Base-by-base conservation (phyloP, 2,113 vertebrate genomes). In the Chrysochloris asiatica region DNA sequence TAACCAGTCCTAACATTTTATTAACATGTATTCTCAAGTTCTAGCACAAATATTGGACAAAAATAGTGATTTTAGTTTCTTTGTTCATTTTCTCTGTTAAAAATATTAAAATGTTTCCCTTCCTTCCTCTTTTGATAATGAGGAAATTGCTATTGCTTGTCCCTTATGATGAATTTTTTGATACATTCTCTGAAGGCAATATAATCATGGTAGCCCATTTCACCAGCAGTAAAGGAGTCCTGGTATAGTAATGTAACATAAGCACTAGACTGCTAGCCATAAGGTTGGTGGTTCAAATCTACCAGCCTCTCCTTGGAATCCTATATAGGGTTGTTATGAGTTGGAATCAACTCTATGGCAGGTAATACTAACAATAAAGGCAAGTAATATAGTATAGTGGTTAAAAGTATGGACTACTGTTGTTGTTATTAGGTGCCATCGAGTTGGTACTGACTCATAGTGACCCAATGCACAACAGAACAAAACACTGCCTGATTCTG, bases 21-120 rank as follows among this genome's bases (percentile, higher is more conserved):
- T 77, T 72, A 83, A 73, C 17, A 24, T 10, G 24, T 48, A 36
- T 19, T 54, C 24, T 81, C 9, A 24, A 61, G 36, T 80, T 90
- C 33, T 38, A 73, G 48, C 22, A 61, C 21, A 78, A 13, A 73
- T 28, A 86, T 89, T 61, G 61, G 36, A 4, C 52, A 72, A 75
- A 94, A 69, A 65, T 19, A 91, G 24, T 59, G 71, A n/a, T 54
- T 87, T 87, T 5, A 80, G 8, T 78, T 91, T 7, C 17, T 88
- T 82, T 84, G 54, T 77, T 87, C 13, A 63, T 12, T 89, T 84
- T 56, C 61, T 24, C 21, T 56, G 41, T 63, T 75, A 86, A 69
- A 82, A 59, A n/a, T 78, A 54, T 24, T 77, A 80, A 89, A 48
- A 83, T 83, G 17, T 4, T 52, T 28, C 52, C 28, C 28, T 0